Evolutionary conservation across 2,113 vertebrate genomes (phyloP).

Genomic region (Heterotis niloticus): DNA sequence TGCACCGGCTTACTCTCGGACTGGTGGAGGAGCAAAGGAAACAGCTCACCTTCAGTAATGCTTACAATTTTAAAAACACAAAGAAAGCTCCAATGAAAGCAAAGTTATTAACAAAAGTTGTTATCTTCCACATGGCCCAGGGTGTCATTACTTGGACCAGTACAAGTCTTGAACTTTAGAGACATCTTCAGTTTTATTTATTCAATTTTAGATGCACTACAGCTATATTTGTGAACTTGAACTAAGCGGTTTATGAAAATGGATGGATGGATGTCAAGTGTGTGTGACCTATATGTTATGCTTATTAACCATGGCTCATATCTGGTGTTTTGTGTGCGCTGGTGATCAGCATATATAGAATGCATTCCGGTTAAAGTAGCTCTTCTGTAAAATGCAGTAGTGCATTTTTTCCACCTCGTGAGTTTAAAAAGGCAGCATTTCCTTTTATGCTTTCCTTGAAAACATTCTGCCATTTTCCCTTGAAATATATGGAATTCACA

Average conservation of each 20-base stretch:
- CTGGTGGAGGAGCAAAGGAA: conserved; percentile 48
- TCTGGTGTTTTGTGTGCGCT: too few species aligned
- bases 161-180: not conserved
- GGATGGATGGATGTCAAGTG: too few species aligned
- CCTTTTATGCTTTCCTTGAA: conserved; percentile 67
- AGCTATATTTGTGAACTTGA: too few species aligned
- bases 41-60: not conserved
- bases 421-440: conserved; percentile 68
- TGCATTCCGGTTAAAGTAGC: not conserved
- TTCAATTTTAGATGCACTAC: too few species aligned
- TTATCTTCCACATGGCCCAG: not conserved
- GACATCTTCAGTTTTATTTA: not conserved
- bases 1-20: conserved; percentile 71
- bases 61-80: not conserved
- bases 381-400: not conserved
- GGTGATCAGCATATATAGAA: too few species aligned
- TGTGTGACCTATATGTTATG: too few species aligned
- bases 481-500: conserved; percentile 92
- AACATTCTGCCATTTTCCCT: conserved; percentile 75
- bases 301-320: too few species aligned
- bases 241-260: too few species aligned
- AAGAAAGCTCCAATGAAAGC: not conserved
- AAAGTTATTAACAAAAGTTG: not conserved
- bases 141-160: not conserved
- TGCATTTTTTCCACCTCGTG: conserved; percentile 63